A percentile compares a stretch with the other conserved stretches of the same genome.
Conservation (phyloP, 2,113 vertebrate species). For the Callaeas wilsoni region DNA sequence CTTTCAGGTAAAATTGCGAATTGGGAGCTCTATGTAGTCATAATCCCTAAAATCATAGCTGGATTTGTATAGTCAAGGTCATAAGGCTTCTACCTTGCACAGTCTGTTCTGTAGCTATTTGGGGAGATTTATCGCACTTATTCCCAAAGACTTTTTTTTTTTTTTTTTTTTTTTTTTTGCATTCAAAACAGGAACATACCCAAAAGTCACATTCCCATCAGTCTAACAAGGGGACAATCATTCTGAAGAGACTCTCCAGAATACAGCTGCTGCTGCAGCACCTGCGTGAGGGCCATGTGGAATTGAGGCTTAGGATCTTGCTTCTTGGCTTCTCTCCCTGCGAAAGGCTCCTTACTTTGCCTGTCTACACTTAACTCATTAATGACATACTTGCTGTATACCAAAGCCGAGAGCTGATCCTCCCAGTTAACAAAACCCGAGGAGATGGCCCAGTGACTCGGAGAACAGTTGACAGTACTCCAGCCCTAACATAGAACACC, state of each 20-base stretch:
- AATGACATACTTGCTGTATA: not conserved
- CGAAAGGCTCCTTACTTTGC: not conserved
- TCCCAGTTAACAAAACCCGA: not conserved
- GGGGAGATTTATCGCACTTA: not conserved
- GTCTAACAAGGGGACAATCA: conserved; percentile 39
- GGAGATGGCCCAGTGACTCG: not conserved
- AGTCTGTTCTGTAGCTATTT: not conserved
- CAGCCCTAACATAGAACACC: not conserved
- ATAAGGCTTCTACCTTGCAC: not conserved
- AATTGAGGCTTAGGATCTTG: not conserved
- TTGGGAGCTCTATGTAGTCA: not conserved
- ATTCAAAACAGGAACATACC: conserved; percentile 25
- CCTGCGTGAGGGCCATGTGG: not conserved
- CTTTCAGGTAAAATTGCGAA: not conserved
- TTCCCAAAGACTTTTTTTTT: not conserved
- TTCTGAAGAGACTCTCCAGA: conserved; percentile 51
- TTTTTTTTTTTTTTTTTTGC: not conserved
- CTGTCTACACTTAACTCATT: not conserved
- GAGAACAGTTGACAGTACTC: not conserved
- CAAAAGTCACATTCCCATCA: conserved; percentile 40
- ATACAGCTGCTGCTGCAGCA: conserved; percentile 13
- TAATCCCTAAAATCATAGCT: not conserved
- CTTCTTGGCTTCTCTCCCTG: conserved; percentile 16
- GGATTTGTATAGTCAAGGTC: conserved; percentile 15
- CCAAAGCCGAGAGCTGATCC: not conserved